Evolutionary conservation across 2,113 vertebrate genomes (phyloP).

Genomic region (Toxotes chatareus): DNA sequence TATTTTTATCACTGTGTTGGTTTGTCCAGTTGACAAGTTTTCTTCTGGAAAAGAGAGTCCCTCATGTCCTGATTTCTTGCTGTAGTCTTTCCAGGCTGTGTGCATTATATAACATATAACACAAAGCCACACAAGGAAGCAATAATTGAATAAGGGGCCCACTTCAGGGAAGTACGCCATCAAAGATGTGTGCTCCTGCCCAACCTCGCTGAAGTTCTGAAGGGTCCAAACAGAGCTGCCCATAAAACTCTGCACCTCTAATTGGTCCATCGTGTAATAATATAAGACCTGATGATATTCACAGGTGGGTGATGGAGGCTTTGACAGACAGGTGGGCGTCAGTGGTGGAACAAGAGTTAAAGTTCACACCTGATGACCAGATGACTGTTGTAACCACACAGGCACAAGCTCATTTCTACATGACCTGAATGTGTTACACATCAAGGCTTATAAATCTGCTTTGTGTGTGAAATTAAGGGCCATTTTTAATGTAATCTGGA

Average conservation of each 20-base stretch:
- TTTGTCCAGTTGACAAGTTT: constrained; percentile 36
- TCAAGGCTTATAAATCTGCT: constrained; percentile 22
- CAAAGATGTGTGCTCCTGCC: constrained; percentile 51
- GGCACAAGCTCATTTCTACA: not conserved
- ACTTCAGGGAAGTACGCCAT: constrained; percentile 45
- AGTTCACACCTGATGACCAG: constrained; percentile 68
- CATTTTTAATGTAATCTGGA: constrained; percentile 43
- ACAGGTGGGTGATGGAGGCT: constrained; percentile 36
- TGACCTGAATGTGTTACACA: constrained; percentile 2
- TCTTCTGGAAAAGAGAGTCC: constrained; percentile 6
- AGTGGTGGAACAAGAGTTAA: not conserved
- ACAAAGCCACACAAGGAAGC: constrained; percentile 68
- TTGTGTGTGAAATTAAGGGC: constrained; percentile 44
- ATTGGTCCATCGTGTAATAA: constrained; percentile 51
- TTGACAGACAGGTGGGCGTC: constrained; percentile 47
- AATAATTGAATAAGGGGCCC: constrained; percentile 62
- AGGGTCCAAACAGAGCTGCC: constrained; percentile 17
- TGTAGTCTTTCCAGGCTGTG: constrained; percentile 32
- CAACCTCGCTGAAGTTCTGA: constrained; percentile 28
- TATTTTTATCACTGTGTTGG: constrained; percentile 10
- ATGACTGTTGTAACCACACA: constrained; percentile 20
- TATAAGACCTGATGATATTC: constrained; percentile 39
- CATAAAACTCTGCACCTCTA: constrained; percentile 49
- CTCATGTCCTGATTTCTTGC: constrained; percentile 34
- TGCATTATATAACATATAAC: constrained; percentile 51